Percentiles rank a stretch among this genome's conserved stretches.
Conservation (phyloP, 2,113 vertebrate species). For the Embiotoca jacksoni region DNA sequence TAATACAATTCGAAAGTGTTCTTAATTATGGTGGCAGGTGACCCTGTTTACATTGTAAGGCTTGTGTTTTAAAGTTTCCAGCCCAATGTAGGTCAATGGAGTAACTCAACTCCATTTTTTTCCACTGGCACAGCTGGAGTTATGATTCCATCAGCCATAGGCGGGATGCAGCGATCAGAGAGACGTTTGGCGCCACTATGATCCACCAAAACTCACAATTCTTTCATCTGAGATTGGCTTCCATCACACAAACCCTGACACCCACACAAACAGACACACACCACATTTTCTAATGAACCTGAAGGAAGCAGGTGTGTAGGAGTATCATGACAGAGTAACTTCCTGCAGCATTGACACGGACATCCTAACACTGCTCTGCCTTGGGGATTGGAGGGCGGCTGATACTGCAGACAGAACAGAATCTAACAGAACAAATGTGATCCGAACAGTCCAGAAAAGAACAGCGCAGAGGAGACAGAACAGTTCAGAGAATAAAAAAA, state of each 20-base stretch:
- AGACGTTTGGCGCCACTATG: slow-evolving; percentile 32
- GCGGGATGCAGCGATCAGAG: slow-evolving; percentile 9
- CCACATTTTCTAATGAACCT: not conserved
- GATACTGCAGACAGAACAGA: slow-evolving; percentile 1
- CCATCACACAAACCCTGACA: not conserved
- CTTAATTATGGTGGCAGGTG: not conserved
- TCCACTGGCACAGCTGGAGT: slow-evolving; percentile 62
- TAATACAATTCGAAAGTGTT: not conserved
- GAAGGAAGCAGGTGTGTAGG: slow-evolving; percentile 41
- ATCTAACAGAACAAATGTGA: not conserved
- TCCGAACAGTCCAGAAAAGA: not conserved
- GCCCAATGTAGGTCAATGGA: slow-evolving; percentile 67
- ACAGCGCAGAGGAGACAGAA: not conserved
- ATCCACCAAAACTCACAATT: slow-evolving; percentile 9
- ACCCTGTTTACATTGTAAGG: slow-evolving; percentile 21
- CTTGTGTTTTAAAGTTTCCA: slow-evolving; percentile 28
- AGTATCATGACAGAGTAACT: slow-evolving; percentile 27
- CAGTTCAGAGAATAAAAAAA: not conserved
- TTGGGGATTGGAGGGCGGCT: not conserved
- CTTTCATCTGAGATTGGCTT: not conserved
- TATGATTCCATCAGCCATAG: slow-evolving; percentile 32
- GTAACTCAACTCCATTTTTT: slow-evolving; percentile 37
- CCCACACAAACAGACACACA: not conserved
- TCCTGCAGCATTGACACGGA: slow-evolving; percentile 37
- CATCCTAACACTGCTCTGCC: slow-evolving; percentile 13